These are phyloP conservation scores for Eidolon helvum DNA, from an alignment of 2,113 vertebrate genomes.

Conservation along the genomic window DNA sequence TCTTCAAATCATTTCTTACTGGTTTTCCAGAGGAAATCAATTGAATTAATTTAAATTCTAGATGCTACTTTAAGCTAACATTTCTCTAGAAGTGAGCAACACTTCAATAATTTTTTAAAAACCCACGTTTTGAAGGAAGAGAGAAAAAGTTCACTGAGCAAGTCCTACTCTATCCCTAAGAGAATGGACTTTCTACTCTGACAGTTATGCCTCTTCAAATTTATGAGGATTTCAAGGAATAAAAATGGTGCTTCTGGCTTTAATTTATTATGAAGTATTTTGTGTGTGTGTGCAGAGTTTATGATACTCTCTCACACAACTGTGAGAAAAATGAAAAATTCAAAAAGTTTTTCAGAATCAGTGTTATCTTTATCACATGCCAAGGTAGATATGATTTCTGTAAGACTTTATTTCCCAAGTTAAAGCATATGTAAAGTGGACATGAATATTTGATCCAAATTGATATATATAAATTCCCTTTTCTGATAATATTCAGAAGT, in stretches of 20 bases:
- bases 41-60: background rate
- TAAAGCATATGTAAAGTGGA: background rate
- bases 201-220: background rate
- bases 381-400: background rate
- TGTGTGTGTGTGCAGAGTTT: background rate
- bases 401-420: background rate
- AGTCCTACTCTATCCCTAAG: background rate
- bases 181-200: background rate
- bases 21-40: background rate
- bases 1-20: background rate
- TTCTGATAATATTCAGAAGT: background rate
- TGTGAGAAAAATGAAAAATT: background rate
- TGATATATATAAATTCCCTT: background rate
- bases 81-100: background rate
- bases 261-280: background rate
- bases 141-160: background rate
- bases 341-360: background rate
- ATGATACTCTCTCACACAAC: background rate
- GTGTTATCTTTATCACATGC: background rate
- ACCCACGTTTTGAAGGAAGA: background rate
- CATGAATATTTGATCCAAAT: background rate
- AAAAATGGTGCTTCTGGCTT: background rate
- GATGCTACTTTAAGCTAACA: background rate
- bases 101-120: background rate
- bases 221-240: background rate